Evolutionary conservation across 2,797 vertebrate species (phyloP), one percentile per base, ranked within the genome.

Genomic region (Oryzias sinensis): DNA sequence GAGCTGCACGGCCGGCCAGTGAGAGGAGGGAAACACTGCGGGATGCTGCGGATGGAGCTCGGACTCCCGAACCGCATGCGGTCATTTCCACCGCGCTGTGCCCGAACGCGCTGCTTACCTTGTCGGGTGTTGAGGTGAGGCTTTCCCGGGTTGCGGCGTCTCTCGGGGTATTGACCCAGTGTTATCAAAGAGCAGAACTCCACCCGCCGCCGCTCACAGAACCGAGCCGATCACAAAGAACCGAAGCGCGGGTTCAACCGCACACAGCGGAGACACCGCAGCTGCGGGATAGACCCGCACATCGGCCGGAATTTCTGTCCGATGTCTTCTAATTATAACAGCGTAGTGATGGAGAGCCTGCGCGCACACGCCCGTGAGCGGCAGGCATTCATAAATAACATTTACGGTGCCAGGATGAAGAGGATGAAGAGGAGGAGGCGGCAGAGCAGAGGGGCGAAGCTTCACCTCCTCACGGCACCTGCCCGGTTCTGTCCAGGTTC

Each of bases 371-470:
- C 79, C 81, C 85, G 87, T 72, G 79, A 85, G 80, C 84, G 80
- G 76, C 56, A 74, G 73, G 77, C 82, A 87, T 89, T 89, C 82
- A 90, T 90, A 88, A 91, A 91, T 88, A 90, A 88, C 79, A 75
- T 76, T 81, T 80, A 83, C 77, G 77, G 82, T 70, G 82, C 47
- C 70, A 73, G 64, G 56, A 33, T 50, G 56, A 52, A 59, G 56
- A 54, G 61, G 61, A 25, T 57, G 43, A 16, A 63, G 40, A 53
- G 47, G 52, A 47, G 55, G 60, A 25, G 48, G 55, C 20, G 45
- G 41, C 9, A 44, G 56, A 29, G 52, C 9, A 44, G 56, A 29
- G 52, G 56, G 42, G 53, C 17, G 53, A 52, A 50, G 70, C 69
- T 65, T 42, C 67, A 50, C 52, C 37, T 53, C 77, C 42, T 45